Evolutionary conservation across 1,140 invertebrate genomes (phyloP).

Genomic region (Trinorchestia longiramus): DNA sequence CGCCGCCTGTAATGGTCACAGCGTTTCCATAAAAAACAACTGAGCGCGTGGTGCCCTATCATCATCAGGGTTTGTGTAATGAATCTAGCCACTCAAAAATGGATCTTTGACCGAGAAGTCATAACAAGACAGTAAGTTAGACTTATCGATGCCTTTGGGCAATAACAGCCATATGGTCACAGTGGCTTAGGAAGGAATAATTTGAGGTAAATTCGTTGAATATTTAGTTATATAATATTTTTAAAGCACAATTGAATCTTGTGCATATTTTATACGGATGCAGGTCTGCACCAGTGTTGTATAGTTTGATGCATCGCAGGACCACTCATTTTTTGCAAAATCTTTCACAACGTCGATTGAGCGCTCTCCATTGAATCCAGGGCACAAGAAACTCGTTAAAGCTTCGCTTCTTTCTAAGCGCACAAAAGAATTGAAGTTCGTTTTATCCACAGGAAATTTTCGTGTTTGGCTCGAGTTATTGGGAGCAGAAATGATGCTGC

Average conservation of each 20-base stretch:
- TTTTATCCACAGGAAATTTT: not conserved
- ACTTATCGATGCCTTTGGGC: not conserved
- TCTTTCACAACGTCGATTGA: not conserved
- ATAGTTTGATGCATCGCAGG: not conserved
- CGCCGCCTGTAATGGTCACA: constrained; percentile 29
- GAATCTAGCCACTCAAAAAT: constrained; percentile 43
- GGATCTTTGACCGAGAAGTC: constrained; percentile 11
- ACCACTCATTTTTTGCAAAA: not conserved
- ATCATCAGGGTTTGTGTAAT: constrained; percentile 43
- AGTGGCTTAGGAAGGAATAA: not conserved
- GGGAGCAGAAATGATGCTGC: not conserved
- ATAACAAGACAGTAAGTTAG: constrained; percentile 20
- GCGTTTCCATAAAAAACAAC: constrained; percentile 47
- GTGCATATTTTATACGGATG: not conserved
- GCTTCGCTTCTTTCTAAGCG: not conserved
- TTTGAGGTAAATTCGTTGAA: not conserved
- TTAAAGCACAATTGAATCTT: not conserved
- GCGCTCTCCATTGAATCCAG: not conserved
- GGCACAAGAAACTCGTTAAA: not conserved
- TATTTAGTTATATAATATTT: not conserved
- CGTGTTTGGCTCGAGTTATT: not conserved
- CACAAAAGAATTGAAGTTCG: not conserved
- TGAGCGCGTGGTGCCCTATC: constrained; percentile 22
- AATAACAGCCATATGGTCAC: not conserved
- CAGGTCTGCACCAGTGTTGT: not conserved